A percentile compares a stretch with the other conserved stretches of the same genome.
phyloP scores from a whole-genome alignment of 2,113 vertebrate species.

The Misgurnus anguillicaudatus region DNA sequence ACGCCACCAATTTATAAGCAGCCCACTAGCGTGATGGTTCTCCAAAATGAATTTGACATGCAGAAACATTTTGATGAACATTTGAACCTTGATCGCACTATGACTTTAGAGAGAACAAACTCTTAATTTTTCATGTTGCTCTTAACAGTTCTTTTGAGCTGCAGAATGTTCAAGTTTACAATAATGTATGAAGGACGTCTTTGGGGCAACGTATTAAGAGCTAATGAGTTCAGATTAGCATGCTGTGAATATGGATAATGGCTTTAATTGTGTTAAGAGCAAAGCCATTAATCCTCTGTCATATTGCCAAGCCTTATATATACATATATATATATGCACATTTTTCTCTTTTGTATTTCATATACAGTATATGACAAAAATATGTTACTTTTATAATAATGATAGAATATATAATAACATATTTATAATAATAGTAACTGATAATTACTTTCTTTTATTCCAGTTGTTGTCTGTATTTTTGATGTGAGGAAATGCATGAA shows the following conservation, averaged over 20 bases:
- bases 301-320: background rate
- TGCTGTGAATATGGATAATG: slow-evolving; percentile 31
- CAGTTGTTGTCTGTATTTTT: too few species aligned
- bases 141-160: slow-evolving; percentile 17
- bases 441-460: too few species aligned
- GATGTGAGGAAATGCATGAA: background rate
- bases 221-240: slow-evolving; percentile 40
- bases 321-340: background rate
- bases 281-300: slow-evolving; percentile 38
- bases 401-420: too few species aligned
- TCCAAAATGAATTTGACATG: background rate
- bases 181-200: slow-evolving; percentile 37
- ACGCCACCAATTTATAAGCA: background rate
- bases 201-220: slow-evolving; percentile 14
- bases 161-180: background rate
- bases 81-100: background rate
- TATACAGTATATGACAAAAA: background rate
- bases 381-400: background rate
- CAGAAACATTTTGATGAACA: too few species aligned
- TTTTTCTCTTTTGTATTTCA: background rate
- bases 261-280: slow-evolving; percentile 28
- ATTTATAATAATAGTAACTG: too few species aligned
- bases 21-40: background rate
- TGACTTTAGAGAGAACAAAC: background rate
- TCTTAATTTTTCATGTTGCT: background rate